Percentiles rank a stretch among this genome's conserved stretches.
Conservation (phyloP, 2,113 vertebrate species). For the Clarias batrachus region DNA sequence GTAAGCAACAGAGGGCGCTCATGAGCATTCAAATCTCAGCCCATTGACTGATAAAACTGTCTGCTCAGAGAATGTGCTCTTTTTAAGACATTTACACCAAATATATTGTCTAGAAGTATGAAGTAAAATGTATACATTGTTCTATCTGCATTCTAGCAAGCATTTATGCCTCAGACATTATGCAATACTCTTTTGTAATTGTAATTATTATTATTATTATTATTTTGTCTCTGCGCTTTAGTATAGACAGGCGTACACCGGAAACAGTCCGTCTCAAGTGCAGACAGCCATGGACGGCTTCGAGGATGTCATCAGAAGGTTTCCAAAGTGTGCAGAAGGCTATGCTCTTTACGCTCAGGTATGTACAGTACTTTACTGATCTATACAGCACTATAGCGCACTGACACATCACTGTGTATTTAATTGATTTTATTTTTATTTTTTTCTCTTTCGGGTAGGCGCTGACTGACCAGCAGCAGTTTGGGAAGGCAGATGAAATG, state of each 20-base stretch:
- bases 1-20: conserved; percentile 47
- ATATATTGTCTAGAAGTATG: neutral
- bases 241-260: conserved; percentile 98
- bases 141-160: too few relatives aligned
- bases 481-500: conserved; percentile 98
- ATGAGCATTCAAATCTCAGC: neutral
- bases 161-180: neutral
- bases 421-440: neutral
- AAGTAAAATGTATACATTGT: neutral
- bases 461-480: conserved; percentile 97
- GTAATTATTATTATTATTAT: neutral
- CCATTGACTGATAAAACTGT: neutral
- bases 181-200: neutral
- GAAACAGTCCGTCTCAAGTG: conserved; percentile 89
- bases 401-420: neutral
- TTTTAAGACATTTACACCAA: neutral
- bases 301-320: conserved; percentile 92
- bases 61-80: neutral
- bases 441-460: conserved; percentile 72
- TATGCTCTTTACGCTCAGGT: conserved; percentile 98
- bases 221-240: conserved; percentile 56
- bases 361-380: conserved; percentile 27
- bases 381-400: neutral
- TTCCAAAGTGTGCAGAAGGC: conserved; percentile 94
- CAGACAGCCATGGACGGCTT: conserved; percentile 96